Evolutionary conservation across 2,888 invertebrate genomes (phyloP), one percentile per base, ranked within the genome.

Genomic region (Cerastis leucographa): DNA sequence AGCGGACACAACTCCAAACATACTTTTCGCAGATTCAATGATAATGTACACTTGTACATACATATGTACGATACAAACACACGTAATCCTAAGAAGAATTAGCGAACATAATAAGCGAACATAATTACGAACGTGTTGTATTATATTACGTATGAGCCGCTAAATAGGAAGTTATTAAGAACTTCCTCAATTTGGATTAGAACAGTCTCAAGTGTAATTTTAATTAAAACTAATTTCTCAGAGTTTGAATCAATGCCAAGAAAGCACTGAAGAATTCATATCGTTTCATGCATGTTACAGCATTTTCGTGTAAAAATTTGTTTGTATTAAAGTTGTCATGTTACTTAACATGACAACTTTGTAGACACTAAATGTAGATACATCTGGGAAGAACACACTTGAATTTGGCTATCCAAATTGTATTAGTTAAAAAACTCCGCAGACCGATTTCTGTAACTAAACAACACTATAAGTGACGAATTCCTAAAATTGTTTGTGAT

Each of bases 151-250:
- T 78, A 81, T 79, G 71, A 78, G 49, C 49, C 49, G 25, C 25
- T 77, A 77, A 85, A 72, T 86, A 89, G 85, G 86, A 87, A 86
- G 81, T 81, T 71, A 42, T 86, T 88, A 83, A 71, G 66, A 79
- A 83, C 83, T 87, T 85, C 87, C 86, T 87, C 78, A 79, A 81
- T 85, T 81, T 83, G 64, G 42, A 79, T 76, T 74, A 75, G 17
- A 64, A 25, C 29, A 65, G 59, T 69, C 70, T 56, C 46, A 69
- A 74, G 62, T 80, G 61, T 78, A 61, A 54, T 66, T 75, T 71
- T 77, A 77, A 80, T 87, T 85, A 59, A 71, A 75, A 75, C 71
- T 71, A 73, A 81, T 75, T 78, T 84, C 19, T 71, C 29, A 51
- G 11, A 65, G n/a, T 71, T 83, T 70, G 78, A 61, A 64, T 42